Conservation (phyloP, 2,113 vertebrate species). For the Cryptomyrus ogoouensis region DNA sequence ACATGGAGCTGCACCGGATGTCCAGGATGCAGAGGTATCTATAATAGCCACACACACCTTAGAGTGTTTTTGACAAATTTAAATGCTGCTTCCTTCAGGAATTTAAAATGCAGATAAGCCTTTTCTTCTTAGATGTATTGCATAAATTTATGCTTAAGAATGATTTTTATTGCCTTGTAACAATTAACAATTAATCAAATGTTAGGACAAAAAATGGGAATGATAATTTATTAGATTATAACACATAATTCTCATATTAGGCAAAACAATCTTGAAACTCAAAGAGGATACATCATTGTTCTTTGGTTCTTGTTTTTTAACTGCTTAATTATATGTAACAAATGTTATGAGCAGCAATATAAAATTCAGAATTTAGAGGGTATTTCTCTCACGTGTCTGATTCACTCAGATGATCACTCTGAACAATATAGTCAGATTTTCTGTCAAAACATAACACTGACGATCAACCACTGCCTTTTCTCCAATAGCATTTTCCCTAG, state of each 20-base stretch:
- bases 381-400: neutral
- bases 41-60: neutral
- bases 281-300: neutral
- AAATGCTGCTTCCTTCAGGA: neutral
- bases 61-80: neutral
- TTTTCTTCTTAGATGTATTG: neutral
- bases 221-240: neutral
- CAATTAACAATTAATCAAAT: neutral
- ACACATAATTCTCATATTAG: neutral
- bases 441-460: neutral
- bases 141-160: neutral
- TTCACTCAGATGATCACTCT: neutral
- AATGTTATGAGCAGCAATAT: neutral
- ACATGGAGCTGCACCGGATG: slow-evolving; percentile 74
- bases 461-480: neutral
- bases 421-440: neutral
- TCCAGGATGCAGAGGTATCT: slow-evolving; percentile 72
- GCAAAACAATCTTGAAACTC: neutral
- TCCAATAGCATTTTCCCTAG: neutral
- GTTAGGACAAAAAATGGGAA: neutral
- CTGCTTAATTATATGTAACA: neutral
- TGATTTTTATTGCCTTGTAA: neutral
- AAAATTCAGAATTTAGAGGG: neutral
- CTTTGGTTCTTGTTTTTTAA: neutral
- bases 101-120: neutral